Percentiles rank a stretch among this genome's conserved stretches.
Evolutionary conservation across 2,113 vertebrate genomes (phyloP).

Genomic region (Aspidoscelis tigris): DNA sequence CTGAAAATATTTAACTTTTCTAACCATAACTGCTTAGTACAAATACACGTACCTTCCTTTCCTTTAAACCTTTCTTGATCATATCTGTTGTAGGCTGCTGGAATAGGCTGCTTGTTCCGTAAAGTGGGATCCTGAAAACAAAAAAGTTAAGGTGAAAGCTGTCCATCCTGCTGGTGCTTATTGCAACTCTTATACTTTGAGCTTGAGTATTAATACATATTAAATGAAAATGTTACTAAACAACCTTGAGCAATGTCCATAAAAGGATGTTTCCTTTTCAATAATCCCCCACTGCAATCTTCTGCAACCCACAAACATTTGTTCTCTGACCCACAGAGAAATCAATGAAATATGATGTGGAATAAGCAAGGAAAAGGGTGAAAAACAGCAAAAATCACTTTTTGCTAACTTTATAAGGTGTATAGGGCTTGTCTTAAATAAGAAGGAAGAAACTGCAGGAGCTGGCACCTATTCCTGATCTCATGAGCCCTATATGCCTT

Average conservation of each 20-base stretch:
- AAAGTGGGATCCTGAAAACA: constrained; percentile 87
- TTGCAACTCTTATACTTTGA: background rate
- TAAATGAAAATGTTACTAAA: constrained; percentile 5
- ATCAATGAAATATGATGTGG: background rate
- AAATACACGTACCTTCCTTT: constrained; percentile 88
- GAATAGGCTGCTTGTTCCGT: constrained; percentile 93
- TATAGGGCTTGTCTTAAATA: too few species aligned
- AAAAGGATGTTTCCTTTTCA: background rate
- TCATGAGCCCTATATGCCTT: too few species aligned
- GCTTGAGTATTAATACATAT: background rate
- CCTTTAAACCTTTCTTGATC: constrained; percentile 98
- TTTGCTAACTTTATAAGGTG: too few species aligned
- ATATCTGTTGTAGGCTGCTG: constrained; percentile 97
- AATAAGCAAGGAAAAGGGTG: background rate
- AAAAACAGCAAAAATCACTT: background rate
- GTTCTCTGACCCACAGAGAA: background rate
- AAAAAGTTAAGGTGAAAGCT: constrained; percentile 28
- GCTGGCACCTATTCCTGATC: too few species aligned
- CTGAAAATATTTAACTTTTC: too few species aligned
- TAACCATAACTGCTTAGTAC: background rate
- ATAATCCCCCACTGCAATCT: background rate
- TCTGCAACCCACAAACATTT: background rate
- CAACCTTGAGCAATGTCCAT: background rate
- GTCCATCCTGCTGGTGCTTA: background rate
- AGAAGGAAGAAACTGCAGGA: too few species aligned